These are phyloP conservation scores for Homarus americanus DNA, from an alignment of 1,140 invertebrate genomes.

Conservation along the genomic window DNA sequence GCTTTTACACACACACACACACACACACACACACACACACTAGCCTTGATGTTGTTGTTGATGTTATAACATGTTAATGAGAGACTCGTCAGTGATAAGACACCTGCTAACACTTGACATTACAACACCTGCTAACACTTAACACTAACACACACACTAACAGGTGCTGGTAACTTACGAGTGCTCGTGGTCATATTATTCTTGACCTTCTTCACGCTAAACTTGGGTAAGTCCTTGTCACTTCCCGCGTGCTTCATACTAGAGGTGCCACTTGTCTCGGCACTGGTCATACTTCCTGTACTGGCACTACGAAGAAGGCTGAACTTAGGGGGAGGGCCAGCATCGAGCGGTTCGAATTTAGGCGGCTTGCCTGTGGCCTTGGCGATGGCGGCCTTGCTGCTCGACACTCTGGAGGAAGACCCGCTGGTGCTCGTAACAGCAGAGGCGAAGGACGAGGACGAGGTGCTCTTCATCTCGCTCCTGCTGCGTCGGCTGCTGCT, in stretches of 20 bases:
- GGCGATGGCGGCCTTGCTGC: conserved; percentile 46
- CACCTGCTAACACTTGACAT: too few species aligned
- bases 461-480: conserved; percentile 48
- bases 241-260: conserved; percentile 65
- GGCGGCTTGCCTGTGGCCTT: conserved; percentile 62
- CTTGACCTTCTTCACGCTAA: conserved; percentile 74
- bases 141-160: too few species aligned
- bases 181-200: conserved; percentile 37
- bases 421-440: neutral
- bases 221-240: conserved; percentile 74
- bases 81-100: too few species aligned
- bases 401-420: conserved; percentile 16
- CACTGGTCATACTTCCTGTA: conserved; percentile 69
- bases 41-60: too few species aligned
- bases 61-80: too few species aligned
- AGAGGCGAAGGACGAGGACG: conserved; percentile 52
- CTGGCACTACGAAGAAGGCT: conserved; percentile 74
- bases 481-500: conserved; percentile 50
- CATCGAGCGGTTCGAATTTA: conserved; percentile 49
- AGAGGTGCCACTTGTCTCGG: neutral
- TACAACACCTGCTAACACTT: too few species aligned
- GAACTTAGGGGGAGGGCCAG: conserved; percentile 62
- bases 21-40: too few species aligned
- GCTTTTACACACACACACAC: too few species aligned
- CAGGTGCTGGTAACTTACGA: conserved; percentile 39